Conservation (phyloP, 2,888 invertebrate species). For the Bedellia somnulentella region DNA sequence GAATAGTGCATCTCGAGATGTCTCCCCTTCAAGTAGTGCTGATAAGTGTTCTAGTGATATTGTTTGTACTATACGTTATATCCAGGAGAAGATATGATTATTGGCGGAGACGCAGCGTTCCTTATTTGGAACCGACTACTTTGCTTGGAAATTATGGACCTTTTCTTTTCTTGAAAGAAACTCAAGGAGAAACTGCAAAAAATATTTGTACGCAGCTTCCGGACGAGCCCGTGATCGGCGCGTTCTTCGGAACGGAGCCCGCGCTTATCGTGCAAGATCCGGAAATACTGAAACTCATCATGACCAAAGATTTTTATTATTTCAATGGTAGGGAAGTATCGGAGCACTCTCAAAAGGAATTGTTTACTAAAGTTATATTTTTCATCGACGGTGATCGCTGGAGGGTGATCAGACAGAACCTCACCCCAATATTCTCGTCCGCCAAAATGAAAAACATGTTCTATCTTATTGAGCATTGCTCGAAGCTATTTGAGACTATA, state of each 20-base stretch:
- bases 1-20: too few species aligned
- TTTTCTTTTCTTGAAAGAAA: constrained; percentile 20
- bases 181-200: constrained; percentile 14
- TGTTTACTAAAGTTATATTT: constrained; percentile 21
- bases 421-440: constrained; percentile 30
- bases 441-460: constrained; percentile 41
- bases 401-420: constrained; percentile 31
- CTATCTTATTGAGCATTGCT: constrained; percentile 22
- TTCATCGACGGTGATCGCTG: constrained; percentile 26
- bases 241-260: constrained; percentile 31
- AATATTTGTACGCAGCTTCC: constrained; percentile 23
- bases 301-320: constrained; percentile 31
- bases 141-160: constrained; percentile 29
- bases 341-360: constrained; percentile 20
- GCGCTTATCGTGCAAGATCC: constrained; percentile 29
- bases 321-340: constrained; percentile 28
- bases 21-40: too few species aligned
- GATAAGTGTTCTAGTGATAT: background rate
- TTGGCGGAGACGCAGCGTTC: constrained; percentile 26
- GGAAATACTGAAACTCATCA: constrained; percentile 23
- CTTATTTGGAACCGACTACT: constrained; percentile 16
- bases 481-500: constrained; percentile 18
- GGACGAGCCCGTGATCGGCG: constrained; percentile 25
- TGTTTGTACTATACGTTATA: constrained; percentile 1
- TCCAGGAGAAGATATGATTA: constrained; percentile 19